Base-by-base conservation (phyloP, 2,797 vertebrate species). In the Artibeus jamaicensis region DNA sequence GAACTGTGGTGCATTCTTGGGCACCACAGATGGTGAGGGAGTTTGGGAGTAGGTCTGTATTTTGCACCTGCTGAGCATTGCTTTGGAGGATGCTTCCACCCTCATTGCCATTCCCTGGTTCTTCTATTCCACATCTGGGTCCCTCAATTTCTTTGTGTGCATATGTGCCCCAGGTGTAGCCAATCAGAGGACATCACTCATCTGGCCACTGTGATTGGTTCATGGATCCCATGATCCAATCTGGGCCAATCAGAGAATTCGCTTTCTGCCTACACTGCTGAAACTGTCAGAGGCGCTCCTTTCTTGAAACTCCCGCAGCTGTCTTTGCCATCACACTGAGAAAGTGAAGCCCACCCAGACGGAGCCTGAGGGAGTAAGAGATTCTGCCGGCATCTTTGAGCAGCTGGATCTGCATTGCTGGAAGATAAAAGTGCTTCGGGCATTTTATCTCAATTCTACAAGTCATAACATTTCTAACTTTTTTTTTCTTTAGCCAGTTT, bases 171-270 rank as follows among this genome's bases (percentile, higher is more conserved):
- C 62, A 19, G 7, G 18, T 34, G 12, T 48, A 84, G 62, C 46
- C 78, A 91, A 62, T 86, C 34, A 29, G 48, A 85, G 57, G n/a
- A 7, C 4, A 0, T 8, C 74, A 29, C 55, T 65, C 50, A 65
- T 15, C 50, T 76, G 26, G 6, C 32, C 50, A 71, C 86, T 82
- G 76, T 82, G 94, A 86, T 86, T 89, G 86, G 81, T 5, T 89
- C 67, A 50, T 22, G 22, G 65, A 50, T 21, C 65, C 89, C 22
- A 4, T 74, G 89, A 59, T 59, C 57, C 32, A 24, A 46, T 42
- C 24, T n/a, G 86, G 85, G 8, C 89, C 81, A 89, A 82, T 92
- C 81, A 70, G 71, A 42, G 29, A 26, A 84, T 70, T 76, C 9
- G 9, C 9, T 76, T 24, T 16, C 18, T 62, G 0, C 59, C 14